Conservation (phyloP, 2,797 vertebrate species). For the Paedocypris micromegethes region DNA sequence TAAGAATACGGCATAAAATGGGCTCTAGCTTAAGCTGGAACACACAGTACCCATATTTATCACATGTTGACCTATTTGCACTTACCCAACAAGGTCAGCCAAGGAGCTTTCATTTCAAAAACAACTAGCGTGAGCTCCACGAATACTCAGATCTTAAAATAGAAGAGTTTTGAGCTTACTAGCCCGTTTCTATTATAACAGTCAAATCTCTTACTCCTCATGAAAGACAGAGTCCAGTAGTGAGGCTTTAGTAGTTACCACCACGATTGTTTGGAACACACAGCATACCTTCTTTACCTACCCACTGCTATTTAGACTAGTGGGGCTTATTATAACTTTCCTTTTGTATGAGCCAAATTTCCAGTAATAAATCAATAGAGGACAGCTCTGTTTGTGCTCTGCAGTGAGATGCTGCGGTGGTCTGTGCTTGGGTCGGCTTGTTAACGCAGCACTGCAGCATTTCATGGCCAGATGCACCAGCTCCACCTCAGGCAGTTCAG, state of each 20-base stretch:
- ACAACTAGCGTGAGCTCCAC: constrained; percentile 27
- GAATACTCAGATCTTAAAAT: constrained; percentile 15
- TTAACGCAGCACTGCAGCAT: not conserved
- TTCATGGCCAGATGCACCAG: constrained; percentile 2
- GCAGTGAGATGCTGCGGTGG: not conserved
- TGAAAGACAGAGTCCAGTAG: constrained; percentile 21
- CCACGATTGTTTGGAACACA: constrained; percentile 8
- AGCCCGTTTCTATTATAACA: constrained; percentile 15
- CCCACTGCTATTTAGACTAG: constrained; percentile 13
- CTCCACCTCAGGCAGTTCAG: not conserved
- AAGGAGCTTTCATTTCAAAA: constrained; percentile 5
- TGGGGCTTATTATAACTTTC: constrained; percentile 8
- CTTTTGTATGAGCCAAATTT: constrained; percentile 6
- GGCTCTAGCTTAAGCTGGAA: not conserved
- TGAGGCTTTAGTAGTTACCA: not conserved
- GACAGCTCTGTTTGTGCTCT: constrained; percentile 2
- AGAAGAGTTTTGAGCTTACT: constrained; percentile 20
- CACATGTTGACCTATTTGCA: constrained; percentile 18
- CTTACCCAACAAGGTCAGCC: constrained; percentile 29
- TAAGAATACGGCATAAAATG: not conserved
- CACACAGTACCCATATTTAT: constrained; percentile 10
- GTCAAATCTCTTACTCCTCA: constrained; percentile 17
- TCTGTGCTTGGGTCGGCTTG: not conserved
- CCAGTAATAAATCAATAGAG: constrained; percentile 32
- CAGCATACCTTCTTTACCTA: not conserved